Base-by-base conservation (phyloP, 1,140 invertebrate species). In the Drosophila seguyi region DNA sequence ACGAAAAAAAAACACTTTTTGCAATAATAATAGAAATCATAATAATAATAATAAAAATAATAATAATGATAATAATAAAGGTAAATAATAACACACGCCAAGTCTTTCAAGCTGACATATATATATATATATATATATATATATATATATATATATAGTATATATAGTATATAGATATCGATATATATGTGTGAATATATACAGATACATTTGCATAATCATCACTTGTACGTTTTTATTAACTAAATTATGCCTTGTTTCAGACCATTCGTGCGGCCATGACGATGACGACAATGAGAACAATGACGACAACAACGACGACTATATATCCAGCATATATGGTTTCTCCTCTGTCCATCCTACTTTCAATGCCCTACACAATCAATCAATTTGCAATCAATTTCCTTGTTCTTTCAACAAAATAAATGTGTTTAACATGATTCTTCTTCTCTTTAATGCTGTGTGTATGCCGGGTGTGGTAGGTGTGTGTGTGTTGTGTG, bases 191-290 rank as follows among this genome's bases (percentile, higher is more conserved):
- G 36, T 45, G 36, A 27, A 79, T 67, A 45, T 77, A 73, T 53
- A 45, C 29, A 65, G 14, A 59, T 45, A 59, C 27, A 42, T 25
- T 38, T 52, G 27, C 55, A 63, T 77, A 36, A 45, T 69, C 76
- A 84, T 72, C 81, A 84, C 81, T 84, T 84, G 71, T 76, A 84
- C 81, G 75, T 84, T 22, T 52, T 60, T 42, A 60, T 79, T 29
- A 65, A 75, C 71, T 74, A 80, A 75, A 55, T 71, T 58, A 60
- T 53, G 60, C 47, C 71, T 61, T 39, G 42, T 53, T 76, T 61
- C 3, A 55, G 59, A 60, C 73, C 47, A 20, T 44, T 75, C 48
- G n/a, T 39, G 38, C 16, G 57, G 65, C 57, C 31, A 65, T 52
- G 60, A 71, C 38, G 59, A 41, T 52, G 66, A 68, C 36, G 67